Evolutionary conservation across 2,113 vertebrate genomes (phyloP), one percentile per base, ranked within the genome.

Genomic region (Okapia johnstoni): DNA sequence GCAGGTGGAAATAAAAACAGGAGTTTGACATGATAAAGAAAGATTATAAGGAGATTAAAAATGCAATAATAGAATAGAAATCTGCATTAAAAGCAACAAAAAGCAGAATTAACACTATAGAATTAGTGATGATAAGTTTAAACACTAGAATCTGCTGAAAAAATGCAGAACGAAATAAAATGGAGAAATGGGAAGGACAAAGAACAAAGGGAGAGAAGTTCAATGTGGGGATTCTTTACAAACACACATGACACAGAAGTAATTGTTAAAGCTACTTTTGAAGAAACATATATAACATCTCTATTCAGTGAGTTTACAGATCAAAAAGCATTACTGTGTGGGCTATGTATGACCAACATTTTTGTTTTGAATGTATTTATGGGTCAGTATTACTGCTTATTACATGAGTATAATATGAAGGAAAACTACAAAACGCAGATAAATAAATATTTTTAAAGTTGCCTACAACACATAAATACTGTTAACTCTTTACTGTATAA

Each of bases 21-120:
- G 80, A 92, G 17, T 63, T 91, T 87, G 81, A 52, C 48, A 50
- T 55, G 95, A 93, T 89, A 90, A 96, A 95, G 48, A 60, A 95
- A 97, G 93, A 96, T 96, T 66, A 89, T 61, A 93, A 96, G 50
- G 81, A 97, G 84, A 97, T 95, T 96, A 90, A 94, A 97, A 84
- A 88, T 93, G 40, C 52, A 96, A 89, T 87, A 66, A 93, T 88
- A 85, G 66, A 93, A 88, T 36, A 73, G 89, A 93, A 96, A 96
- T 87, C 79, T 93, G 87, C 61, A 92, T 90, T 87, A 70, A 96
- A 89, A 86, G 86, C 93, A 97, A 79, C 79, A 95, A 92, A 89
- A 57, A 93, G 30, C 50, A 96, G 57, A 89, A 89, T 89, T 94
- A 96, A 91, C 25, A 16, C 50, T 90, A 19, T 26, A 50, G 50